Evolutionary conservation across 2,888 invertebrate species (phyloP), one percentile per base, ranked within the genome.

Genomic region (Formica aserva): DNA sequence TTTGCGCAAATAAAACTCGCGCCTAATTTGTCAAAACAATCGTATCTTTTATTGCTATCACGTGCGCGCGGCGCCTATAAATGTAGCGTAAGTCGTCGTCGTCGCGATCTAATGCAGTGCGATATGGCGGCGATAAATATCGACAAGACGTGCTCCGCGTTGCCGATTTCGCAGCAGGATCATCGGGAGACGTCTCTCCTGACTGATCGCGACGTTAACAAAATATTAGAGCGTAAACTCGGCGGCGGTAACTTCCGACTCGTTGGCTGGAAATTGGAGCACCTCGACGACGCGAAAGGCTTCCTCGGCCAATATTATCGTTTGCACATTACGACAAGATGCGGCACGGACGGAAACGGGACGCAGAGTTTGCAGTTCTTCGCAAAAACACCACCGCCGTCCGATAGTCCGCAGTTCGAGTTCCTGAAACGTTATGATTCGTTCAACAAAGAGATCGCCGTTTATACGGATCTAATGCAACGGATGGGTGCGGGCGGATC

Each of bases 221-320:
- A 84, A 52, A 87, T 92, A 66, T 85, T 91, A 67, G 80, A 84
- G 65, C 76, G 87, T 29, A 91, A 90, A 74, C 82, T 91, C 26
- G 69, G 85, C 8, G 71, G 74, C 6, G 69, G 62, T 13, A 81
- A 90, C 62, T 91, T 88, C 35, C 81, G 72, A 9, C 72, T 92
- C 15, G 45, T 82, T 1, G 82, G 76, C 6, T 92, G 92, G 91
- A 86, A 77, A 41, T 83, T 92, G 75, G 83, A 88, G 35, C 77
- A 65, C 1, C 18, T 90, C 5, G 62, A 18, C 0, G 83, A 75
- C 71, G 77, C 82, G n/a, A 88, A 86, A 22, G 92, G 92, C 9
- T 92, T 75, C 69, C 26, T 92, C 38, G 92, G 92, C 5, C 83
- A 75, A 18, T 92, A 92, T 69, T 89, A 88, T 80, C 83, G 69